A percentile compares a stretch with the other conserved stretches of the same genome.
Evolutionary conservation across 2,113 vertebrate species (phyloP).

Genomic region (Bos indicus): DNA sequence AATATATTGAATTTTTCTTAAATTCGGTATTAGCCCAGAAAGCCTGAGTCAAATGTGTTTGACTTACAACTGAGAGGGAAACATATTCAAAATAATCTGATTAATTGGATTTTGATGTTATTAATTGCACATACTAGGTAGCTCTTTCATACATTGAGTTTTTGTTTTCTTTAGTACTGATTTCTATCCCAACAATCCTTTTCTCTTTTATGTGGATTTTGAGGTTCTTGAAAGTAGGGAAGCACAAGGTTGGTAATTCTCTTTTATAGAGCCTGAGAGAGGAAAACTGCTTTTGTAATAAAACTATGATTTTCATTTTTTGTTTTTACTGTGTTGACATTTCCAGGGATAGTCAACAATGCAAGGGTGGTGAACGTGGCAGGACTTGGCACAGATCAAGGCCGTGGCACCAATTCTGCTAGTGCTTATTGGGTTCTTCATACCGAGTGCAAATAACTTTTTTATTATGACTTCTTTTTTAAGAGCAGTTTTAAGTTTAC

Average conservation of each 20-base stretch:
- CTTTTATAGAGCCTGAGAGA: background rate
- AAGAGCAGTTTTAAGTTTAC: background rate
- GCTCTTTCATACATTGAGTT: background rate
- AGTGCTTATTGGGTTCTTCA: background rate
- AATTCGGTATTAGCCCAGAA: background rate
- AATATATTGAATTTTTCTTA: background rate
- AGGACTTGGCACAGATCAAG: background rate
- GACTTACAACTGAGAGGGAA: background rate
- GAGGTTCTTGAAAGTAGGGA: background rate
- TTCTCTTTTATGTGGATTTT: background rate
- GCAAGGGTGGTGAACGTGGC: background rate
- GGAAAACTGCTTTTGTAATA: background rate
- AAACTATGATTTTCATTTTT: background rate
- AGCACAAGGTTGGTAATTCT: background rate
- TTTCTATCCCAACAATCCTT: background rate
- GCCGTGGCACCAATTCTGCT: rapidly evolving
- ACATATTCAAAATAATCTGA: background rate
- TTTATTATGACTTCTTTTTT: background rate
- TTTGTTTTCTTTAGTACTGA: background rate
- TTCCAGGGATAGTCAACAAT: background rate
- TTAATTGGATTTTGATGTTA: background rate
- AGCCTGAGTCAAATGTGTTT: background rate
- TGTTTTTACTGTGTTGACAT: background rate
- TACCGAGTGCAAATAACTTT: background rate
- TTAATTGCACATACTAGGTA: background rate